phyloP scores from a whole-genome alignment of 2,113 vertebrate species.

The Passer montanus region DNA sequence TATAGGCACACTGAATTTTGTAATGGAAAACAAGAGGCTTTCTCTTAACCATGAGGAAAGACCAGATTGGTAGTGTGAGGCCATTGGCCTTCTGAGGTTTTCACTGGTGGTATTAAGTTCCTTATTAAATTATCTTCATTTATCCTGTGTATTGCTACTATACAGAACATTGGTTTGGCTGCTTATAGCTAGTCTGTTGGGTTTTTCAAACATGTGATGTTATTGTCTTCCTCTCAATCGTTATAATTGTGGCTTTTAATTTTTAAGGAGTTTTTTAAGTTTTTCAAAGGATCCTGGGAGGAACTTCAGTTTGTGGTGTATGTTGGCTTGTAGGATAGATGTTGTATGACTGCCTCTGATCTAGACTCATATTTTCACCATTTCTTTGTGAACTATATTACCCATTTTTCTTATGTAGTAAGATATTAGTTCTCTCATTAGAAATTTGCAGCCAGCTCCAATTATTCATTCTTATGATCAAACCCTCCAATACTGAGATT shows the following conservation, averaged over 20 bases:
- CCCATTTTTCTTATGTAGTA: not conserved
- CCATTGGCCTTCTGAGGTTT: not conserved
- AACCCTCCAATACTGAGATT: not conserved
- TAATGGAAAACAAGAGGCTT: not conserved
- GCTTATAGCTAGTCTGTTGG: not conserved
- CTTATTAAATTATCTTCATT: not conserved
- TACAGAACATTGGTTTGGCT: not conserved
- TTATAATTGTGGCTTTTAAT: not conserved
- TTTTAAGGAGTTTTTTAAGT: not conserved
- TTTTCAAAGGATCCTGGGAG: not conserved
- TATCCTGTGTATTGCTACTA: not conserved
- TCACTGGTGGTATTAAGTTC: not conserved
- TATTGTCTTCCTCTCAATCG: not conserved
- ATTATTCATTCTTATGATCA: not conserved
- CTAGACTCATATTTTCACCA: not conserved
- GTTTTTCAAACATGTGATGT: not conserved
- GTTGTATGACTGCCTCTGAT: not conserved
- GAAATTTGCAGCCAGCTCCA: not conserved
- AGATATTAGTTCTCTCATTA: not conserved
- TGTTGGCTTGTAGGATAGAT: not conserved
- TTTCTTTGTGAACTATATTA: not conserved
- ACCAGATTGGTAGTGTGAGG: not conserved
- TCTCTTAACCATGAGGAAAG: not conserved
- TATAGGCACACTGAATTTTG: not conserved
- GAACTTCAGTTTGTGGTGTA: not conserved